These are phyloP conservation scores for Euzophera pinguis DNA, from an alignment of 2,888 invertebrate genomes.

Conservation along the genomic window DNA sequence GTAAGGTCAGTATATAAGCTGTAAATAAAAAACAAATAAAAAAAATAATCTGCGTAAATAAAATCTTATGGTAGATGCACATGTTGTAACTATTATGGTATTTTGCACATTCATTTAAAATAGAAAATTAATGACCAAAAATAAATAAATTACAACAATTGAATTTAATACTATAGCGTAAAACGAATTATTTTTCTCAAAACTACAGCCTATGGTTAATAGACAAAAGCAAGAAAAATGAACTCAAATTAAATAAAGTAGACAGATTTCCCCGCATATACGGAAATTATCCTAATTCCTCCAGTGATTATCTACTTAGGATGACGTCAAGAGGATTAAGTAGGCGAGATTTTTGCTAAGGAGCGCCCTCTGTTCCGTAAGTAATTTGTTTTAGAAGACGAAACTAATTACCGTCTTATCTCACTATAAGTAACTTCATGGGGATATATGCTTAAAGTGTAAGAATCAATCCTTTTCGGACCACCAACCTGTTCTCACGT, in stretches of 20 bases:
- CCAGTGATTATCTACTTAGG: slow-evolving; percentile 3
- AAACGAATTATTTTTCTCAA: not conserved
- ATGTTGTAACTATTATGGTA: no score
- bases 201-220: not conserved
- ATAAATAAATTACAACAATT: no score
- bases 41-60: no score
- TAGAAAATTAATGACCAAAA: no score
- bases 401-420: not conserved
- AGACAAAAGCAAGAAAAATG: not conserved
- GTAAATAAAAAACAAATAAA: no score
- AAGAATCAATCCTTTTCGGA: no score
- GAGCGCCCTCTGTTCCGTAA: not conserved
- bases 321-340: not conserved
- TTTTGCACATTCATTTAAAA: no score
- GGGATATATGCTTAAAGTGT: no score
- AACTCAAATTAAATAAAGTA: not conserved
- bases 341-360: not conserved
- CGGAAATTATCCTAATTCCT: slow-evolving; percentile 1
- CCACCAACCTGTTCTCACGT: no score
- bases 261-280: not conserved
- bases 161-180: not conserved
- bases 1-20: no score
- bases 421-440: not conserved
- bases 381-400: not conserved
- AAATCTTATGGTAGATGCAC: no score